Evolutionary conservation across 2,113 vertebrate genomes (phyloP).

Genomic region (Embiotoca jacksoni): DNA sequence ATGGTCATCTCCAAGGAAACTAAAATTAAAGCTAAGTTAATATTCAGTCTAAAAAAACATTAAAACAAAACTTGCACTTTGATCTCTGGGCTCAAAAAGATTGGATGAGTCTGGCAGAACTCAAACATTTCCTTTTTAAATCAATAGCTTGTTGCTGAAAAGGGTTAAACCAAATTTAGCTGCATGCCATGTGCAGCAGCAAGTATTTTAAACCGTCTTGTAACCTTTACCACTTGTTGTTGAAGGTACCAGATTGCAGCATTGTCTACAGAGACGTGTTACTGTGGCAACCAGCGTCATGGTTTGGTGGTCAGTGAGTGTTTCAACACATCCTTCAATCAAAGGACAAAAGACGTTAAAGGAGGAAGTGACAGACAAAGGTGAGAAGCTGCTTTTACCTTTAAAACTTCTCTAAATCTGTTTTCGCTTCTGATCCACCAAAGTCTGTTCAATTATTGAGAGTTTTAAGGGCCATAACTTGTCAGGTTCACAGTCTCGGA

Average conservation of each 20-base stretch:
- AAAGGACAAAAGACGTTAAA: conserved; percentile 19
- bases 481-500: no score
- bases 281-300: conserved; percentile 59
- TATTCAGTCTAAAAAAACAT: neutral
- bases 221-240: conserved; percentile 15
- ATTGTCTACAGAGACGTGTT: conserved; percentile 62
- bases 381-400: conserved; percentile 44
- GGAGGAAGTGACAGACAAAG: conserved; percentile 36
- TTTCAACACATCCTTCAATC: conserved; percentile 31
- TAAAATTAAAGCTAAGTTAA: no score
- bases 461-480: neutral
- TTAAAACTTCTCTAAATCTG: neutral
- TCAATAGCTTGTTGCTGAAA: neutral
- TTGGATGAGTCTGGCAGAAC: neutral
- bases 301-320: conserved; percentile 41
- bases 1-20: no score
- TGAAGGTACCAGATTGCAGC: conserved; percentile 61
- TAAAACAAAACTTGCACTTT: neutral
- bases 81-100: neutral
- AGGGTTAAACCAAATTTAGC: neutral
- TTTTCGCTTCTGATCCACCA: neutral
- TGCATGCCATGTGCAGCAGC: neutral
- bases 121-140: no score
- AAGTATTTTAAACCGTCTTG: neutral
- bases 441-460: neutral